Base-by-base conservation (phyloP, 2,888 invertebrate species). In the Galerucella nymphaeae region DNA sequence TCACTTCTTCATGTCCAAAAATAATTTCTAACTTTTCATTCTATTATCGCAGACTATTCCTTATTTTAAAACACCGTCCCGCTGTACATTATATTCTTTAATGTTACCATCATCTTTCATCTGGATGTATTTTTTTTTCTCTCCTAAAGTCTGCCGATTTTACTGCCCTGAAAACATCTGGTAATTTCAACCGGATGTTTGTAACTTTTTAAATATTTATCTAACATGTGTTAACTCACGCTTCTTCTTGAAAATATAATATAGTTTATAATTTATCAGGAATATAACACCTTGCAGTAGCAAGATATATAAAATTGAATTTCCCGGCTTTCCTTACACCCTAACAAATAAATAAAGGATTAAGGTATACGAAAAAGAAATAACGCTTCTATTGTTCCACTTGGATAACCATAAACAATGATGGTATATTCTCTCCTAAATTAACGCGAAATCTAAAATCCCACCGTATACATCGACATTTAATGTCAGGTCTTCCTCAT, bases 171-270 rank as follows among this genome's bases (percentile, higher is more conserved):
- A 30, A 68, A 58, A 72, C 75, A 75, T 75, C 75, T 75, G 75
- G 72, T 45, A 72, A 70, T 64, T 70, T 72, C 70, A 75, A 69
- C 70, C 70, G 70, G 70, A 70, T 70, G 70, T 70, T 53, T 59
- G 59, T 45, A 50, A 13, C 45, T 45, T 59, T 59, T 59, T n/a
- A 59, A 59, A 59, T 59, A 59, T 59, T 59, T 59, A 59, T 59
- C 59, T 59, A 38, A 38, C 59, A 59, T 23, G 59, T 59, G 59
- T 59, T 38, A 59, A 38, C 14, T 59, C 59, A 16, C 59, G 23
- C 59, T 18, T 59, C 38, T 59, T 38, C 30, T 59, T 18, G n/a
- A 38, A 59, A 38, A 59, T 38, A 23, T 38, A 59, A 59, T 53
- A 53, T 38, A 13, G 59, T 59, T 59, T 59, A 38, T 59, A 38